Base-by-base conservation (phyloP, 2,113 vertebrate species). In the Cynopterus brachyotis region DNA sequence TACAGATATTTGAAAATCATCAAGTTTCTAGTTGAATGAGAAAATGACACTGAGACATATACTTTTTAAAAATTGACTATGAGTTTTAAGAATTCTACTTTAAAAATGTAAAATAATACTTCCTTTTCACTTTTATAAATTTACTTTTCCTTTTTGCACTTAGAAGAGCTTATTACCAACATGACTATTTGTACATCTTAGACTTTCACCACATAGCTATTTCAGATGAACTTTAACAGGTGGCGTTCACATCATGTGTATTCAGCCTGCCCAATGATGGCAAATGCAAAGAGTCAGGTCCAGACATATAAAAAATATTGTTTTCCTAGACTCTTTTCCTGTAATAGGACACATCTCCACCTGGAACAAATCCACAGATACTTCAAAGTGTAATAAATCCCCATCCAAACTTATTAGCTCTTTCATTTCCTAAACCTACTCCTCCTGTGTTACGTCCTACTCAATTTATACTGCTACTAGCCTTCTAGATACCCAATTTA, bases 261-360 rank as follows among this genome's bases (percentile, higher is more conserved):
- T 32, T n/a, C n/a, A 80, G 60, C 47, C 70, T 85, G 17, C 70
- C 64, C 75, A 30, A 32, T 24, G 95, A 94, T 30, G 35, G 96
- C 30, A 92, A 45, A 92, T 90, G 66, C 80, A 91, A 89, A 67
- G n/a, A 91, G 30, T 87, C 66, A 96, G 47, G 20, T 73, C 92
- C 86, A 95, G 96, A 96, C 53, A 55, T 82, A 89, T 94, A 92
- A 96, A 89, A 93, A 88, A 60, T 60, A 60, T 8, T 95, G 60
- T 62, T 97, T 94, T 96, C 35, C 85, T 92, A 96, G 92, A 93
- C 84, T 82, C 57, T 84, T 84, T 95, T 95, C 88, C 78, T 97
- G 53, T 89, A 92, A 96, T n/a, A 86, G 67, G 78, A 91, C 94
- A 82, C 82, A 96, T 89, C 55, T 97, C 85, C 82, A 94, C 80